phyloP scores from a whole-genome alignment of 2,888 invertebrate genomes.

The Spisula subtruncata region DNA sequence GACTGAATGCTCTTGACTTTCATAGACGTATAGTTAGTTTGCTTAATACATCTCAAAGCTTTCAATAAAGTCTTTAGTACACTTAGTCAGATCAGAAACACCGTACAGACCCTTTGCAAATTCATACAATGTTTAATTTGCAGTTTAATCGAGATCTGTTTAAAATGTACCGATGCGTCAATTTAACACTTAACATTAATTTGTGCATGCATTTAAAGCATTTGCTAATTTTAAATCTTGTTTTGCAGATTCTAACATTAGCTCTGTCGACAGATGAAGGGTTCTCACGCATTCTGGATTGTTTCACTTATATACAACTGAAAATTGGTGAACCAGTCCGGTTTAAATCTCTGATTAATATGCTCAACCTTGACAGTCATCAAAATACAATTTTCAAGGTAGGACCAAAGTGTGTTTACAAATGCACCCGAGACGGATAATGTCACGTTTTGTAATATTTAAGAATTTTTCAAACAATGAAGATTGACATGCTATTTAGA shows the following conservation, averaged over 20 bases:
- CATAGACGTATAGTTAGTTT: too few species aligned
- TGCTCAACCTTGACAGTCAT: constrained; percentile 91
- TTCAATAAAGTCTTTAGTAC: too few species aligned
- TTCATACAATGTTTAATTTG: background rate
- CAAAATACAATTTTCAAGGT: constrained; percentile 82
- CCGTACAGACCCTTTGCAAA: background rate
- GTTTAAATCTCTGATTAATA: constrained; percentile 96
- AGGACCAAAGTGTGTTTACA: background rate
- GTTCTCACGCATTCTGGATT: constrained; percentile 95
- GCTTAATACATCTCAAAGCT: too few species aligned
- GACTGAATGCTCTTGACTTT: too few species aligned
- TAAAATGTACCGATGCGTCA: too few species aligned
- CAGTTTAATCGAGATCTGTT: background rate
- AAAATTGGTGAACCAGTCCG: constrained; percentile 97
- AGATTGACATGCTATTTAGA: background rate
- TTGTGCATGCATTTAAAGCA: too few species aligned
- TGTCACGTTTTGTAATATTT: background rate
- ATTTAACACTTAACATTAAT: too few species aligned
- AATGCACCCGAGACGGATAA: background rate
- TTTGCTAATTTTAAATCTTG: background rate
- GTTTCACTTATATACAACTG: constrained; percentile 95
- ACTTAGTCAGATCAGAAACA: too few species aligned
- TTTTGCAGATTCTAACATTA: constrained; percentile 93
- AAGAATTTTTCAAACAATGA: background rate
- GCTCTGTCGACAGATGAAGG: constrained; percentile 91